Percentiles rank a stretch among this genome's conserved stretches.
Conservation (phyloP, 2,888 invertebrate species). For the Hemithea aestivaria region DNA sequence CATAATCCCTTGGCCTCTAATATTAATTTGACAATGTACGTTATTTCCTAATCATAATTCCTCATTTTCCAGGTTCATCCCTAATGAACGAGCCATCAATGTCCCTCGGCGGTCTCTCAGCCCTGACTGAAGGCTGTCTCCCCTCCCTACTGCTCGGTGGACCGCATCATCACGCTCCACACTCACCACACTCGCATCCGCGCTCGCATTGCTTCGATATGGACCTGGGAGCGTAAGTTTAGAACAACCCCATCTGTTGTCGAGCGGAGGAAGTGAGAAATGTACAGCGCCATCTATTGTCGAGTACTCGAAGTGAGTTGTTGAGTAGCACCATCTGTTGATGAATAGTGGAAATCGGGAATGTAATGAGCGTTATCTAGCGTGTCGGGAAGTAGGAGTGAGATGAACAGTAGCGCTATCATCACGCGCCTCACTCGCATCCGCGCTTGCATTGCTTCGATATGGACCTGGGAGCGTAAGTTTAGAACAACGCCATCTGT, state of each 20-base stretch:
- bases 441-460: constrained; percentile 63
- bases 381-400: no score
- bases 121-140: constrained; percentile 47
- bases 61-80: constrained; percentile 40
- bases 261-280: not conserved
- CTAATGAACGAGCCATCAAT: constrained; percentile 40
- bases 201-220: constrained; percentile 66
- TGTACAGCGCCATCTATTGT: constrained; percentile 2
- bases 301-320: not conserved
- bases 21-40: no score
- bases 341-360: no score
- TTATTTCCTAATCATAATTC: no score
- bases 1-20: no score
- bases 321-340: not conserved
- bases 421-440: constrained; percentile 67
- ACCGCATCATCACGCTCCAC: constrained; percentile 64
- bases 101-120: constrained; percentile 41
- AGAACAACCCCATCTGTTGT: not conserved
- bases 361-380: no score
- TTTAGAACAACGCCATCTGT: not conserved
- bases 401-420: no score
- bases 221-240: constrained; percentile 65
- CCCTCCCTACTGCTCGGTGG: constrained; percentile 56
- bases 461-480: constrained; percentile 67
- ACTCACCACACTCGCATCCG: constrained; percentile 63